Base-by-base conservation (phyloP, 2,888 invertebrate species). In the Noctua comes region DNA sequence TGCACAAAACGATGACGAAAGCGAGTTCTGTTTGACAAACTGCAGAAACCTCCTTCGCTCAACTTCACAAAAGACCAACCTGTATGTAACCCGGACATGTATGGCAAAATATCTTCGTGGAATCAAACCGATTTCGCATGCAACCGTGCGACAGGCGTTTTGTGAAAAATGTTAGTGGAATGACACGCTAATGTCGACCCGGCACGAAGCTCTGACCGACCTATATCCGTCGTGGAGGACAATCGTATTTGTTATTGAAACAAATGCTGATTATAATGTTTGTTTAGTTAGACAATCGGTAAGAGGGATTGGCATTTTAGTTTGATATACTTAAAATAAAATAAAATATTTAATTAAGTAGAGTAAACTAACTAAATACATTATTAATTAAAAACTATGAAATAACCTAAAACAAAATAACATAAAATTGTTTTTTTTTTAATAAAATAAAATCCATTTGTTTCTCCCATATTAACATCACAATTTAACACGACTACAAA, bases 111-210 rank as follows among this genome's bases (percentile, higher is more conserved):
- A 92, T 93, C 90, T 92, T 90, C 90, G 90, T 90, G 90, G 90
- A 92, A 93, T 91, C 90, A 91, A 89, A 91, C 91, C 91, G 90
- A 93, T 94, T 94, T 93, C 90, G 92, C 94, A 95, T 94, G 95
- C 94, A 90, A 90, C 85, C 90, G 88, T 88, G 91, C 91, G 92
- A 92, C 93, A 90, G 91, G 90, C 91, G 91, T 91, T 93, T 93
- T 92, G 91, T 93, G 93, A 94, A 93, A 95, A 95, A 95, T 93
- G 92, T 90, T 88, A 85, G 85, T 84, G 87, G 90, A 91, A 91
- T 91, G 88, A 84, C 95, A 94, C 94, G 95, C 95, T 94, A 96
- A 96, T 93, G 94, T 87, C 85, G 77, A 74, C 77, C 59, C 57
- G 84, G 83, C 96, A 96, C 95, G 96, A 88, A 89, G 94, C 80